Percentiles rank a stretch among this genome's conserved stretches.
Conservation (phyloP, 2,113 vertebrate genomes). For the Gymnocephalus cernua region DNA sequence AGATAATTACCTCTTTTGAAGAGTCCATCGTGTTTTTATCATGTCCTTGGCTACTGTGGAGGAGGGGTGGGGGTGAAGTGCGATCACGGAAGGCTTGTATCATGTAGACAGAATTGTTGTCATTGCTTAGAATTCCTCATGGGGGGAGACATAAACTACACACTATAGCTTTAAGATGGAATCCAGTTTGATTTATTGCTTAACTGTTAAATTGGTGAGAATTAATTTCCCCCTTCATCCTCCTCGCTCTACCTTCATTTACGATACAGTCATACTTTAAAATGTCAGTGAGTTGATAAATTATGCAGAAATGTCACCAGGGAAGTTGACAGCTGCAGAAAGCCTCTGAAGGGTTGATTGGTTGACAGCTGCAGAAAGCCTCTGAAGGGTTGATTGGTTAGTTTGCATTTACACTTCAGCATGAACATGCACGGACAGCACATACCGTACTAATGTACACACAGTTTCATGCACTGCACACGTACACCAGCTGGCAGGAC, state of each 20-base stretch:
- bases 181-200: neutral
- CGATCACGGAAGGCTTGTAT: too few relatives aligned
- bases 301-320: conserved; percentile 84
- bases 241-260: conserved; percentile 41
- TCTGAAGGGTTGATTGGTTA: conserved; percentile 8
- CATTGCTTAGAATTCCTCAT: too few relatives aligned
- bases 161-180: too few relatives aligned
- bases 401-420: neutral
- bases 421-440: conserved; percentile 1
- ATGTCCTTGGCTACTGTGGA: too few relatives aligned
- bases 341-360: conserved; percentile 15
- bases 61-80: too few relatives aligned
- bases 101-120: too few relatives aligned
- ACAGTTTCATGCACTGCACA: neutral
- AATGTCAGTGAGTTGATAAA: conserved; percentile 86
- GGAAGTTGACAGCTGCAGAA: conserved; percentile 44
- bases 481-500: conserved; percentile 52
- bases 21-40: too few relatives aligned
- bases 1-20: too few relatives aligned
- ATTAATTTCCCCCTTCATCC: neutral
- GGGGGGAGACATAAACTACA: too few relatives aligned
- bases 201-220: neutral
- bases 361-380: conserved; percentile 35
- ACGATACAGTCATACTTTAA: conserved; percentile 63
- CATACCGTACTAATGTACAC: neutral